phyloP scores from a whole-genome alignment of 2,888 invertebrate genomes.

The Hedychridium roseum region DNA sequence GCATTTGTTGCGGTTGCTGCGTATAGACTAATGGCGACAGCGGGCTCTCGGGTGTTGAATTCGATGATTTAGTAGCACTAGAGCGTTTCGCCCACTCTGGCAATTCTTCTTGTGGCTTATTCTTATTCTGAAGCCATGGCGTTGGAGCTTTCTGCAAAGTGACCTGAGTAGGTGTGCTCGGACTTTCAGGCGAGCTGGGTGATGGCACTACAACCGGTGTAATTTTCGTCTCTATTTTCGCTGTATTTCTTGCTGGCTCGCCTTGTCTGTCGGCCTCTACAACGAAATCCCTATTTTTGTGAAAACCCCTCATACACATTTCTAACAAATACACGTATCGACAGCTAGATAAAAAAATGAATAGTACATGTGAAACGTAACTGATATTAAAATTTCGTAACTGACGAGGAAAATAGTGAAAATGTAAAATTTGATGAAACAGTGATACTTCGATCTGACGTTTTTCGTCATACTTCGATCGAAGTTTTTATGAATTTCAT shows the following conservation, averaged over 20 bases:
- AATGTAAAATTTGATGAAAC: too few relatives aligned
- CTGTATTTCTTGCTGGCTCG: conserved; percentile 32
- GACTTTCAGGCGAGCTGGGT: conserved; percentile 52
- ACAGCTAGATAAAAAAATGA: too few relatives aligned
- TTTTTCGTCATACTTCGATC: too few relatives aligned
- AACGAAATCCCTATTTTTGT: too few relatives aligned
- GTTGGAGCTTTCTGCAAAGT: conserved; percentile 69
- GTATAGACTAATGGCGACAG: conserved; percentile 64
- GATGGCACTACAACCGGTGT: conserved; percentile 29
- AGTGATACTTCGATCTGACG: too few relatives aligned
- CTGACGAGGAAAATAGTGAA: too few relatives aligned
- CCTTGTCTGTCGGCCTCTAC: too few relatives aligned
- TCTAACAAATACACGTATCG: too few relatives aligned
- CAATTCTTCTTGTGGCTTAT: conserved; percentile 62
- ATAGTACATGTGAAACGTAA: too few relatives aligned
- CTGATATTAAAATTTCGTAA: too few relatives aligned
- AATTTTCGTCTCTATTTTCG: conserved; percentile 48
- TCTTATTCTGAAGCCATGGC: conserved; percentile 67
- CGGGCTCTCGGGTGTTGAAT: conserved; percentile 58
- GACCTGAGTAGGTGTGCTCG: conserved; percentile 58
- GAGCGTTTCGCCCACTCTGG: conserved; percentile 66
- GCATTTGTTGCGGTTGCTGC: conserved; percentile 36
- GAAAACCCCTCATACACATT: too few relatives aligned
- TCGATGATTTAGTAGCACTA: conserved; percentile 36
- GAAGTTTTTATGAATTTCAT: too few relatives aligned